phyloP scores from a whole-genome alignment of 1,140 invertebrate genomes.

The Pachypeltis micranthus region DNA sequence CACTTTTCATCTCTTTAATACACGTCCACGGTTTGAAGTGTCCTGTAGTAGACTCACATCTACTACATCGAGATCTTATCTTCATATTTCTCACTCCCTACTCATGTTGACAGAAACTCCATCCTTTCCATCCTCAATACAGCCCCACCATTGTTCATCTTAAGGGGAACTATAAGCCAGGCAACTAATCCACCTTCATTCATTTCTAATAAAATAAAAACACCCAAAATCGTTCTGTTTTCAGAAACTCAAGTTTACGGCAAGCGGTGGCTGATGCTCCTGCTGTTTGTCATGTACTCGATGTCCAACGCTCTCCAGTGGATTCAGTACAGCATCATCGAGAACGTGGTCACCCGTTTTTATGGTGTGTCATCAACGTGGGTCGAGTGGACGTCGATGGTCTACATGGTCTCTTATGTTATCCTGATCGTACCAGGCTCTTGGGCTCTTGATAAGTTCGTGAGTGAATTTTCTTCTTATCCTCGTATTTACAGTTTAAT shows the following conservation, averaged over 20 bases:
- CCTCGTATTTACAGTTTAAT: too few relatives aligned
- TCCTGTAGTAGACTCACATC: too few relatives aligned
- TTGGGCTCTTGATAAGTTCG: constrained; percentile 79
- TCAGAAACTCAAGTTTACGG: constrained; percentile 47
- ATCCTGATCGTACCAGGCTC: constrained; percentile 92
- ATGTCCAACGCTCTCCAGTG: constrained; percentile 82
- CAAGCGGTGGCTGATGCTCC: constrained; percentile 74
- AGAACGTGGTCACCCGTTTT: constrained; percentile 64
- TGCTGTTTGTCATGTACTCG: constrained; percentile 82
- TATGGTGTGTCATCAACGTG: constrained; percentile 48
- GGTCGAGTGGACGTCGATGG: constrained; percentile 93
- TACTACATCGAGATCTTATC: too few relatives aligned
- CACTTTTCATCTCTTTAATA: too few relatives aligned
- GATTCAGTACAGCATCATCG: constrained; percentile 82
- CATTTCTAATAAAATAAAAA: not conserved
- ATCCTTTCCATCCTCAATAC: too few relatives aligned
- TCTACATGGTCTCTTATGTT: constrained; percentile 94
- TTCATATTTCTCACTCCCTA: too few relatives aligned
- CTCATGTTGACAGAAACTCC: too few relatives aligned
- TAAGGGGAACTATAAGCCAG: too few relatives aligned
- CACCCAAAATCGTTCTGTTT: not conserved
- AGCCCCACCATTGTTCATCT: too few relatives aligned
- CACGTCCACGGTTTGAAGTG: too few relatives aligned
- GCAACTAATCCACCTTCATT: not conserved
- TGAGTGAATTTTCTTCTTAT: too few relatives aligned